phyloP scores from a whole-genome alignment of 2,113 vertebrate genomes.

The Syrmaticus mikado region DNA sequence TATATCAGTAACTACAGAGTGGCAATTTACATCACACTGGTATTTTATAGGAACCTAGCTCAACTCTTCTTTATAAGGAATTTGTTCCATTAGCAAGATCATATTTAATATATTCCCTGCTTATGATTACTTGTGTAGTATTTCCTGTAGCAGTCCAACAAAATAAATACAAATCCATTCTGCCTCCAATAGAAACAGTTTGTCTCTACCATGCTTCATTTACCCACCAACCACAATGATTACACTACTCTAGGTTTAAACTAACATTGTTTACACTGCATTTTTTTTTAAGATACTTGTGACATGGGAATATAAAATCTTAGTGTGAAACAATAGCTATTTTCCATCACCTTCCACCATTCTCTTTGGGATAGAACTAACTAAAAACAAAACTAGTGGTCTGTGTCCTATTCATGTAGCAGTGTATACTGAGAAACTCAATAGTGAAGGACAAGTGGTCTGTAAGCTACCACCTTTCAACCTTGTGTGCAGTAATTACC shows the following conservation, averaged over 20 bases:
- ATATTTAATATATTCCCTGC: not conserved
- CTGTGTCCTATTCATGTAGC: no score
- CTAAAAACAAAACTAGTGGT: not conserved
- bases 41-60: not conserved
- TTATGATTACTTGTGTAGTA: not conserved
- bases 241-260: not conserved
- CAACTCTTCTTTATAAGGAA: not conserved
- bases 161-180: not conserved
- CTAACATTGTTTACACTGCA: not conserved
- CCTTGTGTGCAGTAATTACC: not conserved
- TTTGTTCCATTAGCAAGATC: not conserved
- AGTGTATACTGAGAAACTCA: not conserved
- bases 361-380: not conserved
- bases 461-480: not conserved
- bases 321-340: not conserved
- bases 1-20: constrained; percentile 30
- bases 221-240: fast-evolving
- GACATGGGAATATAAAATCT: not conserved
- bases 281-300: not conserved
- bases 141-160: not conserved
- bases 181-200: not conserved
- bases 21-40: not conserved
- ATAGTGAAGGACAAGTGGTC: not conserved
- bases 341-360: not conserved
- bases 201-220: not conserved